Conservation (phyloP, 2,888 invertebrate genomes). For the Agrotis ipsilon region DNA sequence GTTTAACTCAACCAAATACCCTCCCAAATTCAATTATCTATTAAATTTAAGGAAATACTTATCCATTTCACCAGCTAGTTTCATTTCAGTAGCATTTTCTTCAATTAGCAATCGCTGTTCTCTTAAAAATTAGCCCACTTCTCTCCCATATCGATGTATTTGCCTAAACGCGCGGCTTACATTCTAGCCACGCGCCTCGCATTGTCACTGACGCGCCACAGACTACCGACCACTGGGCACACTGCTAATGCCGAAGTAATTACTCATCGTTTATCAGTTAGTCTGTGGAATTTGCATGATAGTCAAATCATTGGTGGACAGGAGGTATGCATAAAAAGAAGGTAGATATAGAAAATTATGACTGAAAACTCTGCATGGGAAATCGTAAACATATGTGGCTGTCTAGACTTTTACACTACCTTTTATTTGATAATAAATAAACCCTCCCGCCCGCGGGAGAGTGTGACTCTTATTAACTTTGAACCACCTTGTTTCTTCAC, state of each 20-base stretch:
- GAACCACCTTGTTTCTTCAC: too few relatives aligned
- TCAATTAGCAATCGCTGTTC: neutral
- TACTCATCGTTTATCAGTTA: conserved; percentile 62
- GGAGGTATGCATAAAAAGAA: neutral
- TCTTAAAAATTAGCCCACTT: neutral
- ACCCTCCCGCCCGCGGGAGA: too few relatives aligned
- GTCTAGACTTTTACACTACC: neutral
- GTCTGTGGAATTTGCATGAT: conserved; percentile 41
- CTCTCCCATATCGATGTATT: conserved; percentile 56
- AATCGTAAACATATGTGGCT: too few relatives aligned
- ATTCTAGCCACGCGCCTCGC: conserved; percentile 52
- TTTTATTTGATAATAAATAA: too few relatives aligned
- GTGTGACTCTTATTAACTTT: too few relatives aligned
- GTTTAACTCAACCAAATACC: too few relatives aligned
- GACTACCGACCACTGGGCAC: conserved; percentile 24
- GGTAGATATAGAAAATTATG: neutral
- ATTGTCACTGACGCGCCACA: conserved; percentile 54
- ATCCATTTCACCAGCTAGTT: too few relatives aligned
- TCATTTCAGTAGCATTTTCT: too few relatives aligned
- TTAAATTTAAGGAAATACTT: neutral
- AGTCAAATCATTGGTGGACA: conserved; percentile 38
- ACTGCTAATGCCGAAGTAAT: conserved; percentile 60
- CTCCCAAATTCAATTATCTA: too few relatives aligned
- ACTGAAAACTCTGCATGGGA: neutral
- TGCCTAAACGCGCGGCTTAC: conserved; percentile 63